A percentile compares a stretch with the other conserved stretches of the same genome.
Evolutionary conservation across 2,113 vertebrate species (phyloP).

Genomic region (Xiphias gladius): DNA sequence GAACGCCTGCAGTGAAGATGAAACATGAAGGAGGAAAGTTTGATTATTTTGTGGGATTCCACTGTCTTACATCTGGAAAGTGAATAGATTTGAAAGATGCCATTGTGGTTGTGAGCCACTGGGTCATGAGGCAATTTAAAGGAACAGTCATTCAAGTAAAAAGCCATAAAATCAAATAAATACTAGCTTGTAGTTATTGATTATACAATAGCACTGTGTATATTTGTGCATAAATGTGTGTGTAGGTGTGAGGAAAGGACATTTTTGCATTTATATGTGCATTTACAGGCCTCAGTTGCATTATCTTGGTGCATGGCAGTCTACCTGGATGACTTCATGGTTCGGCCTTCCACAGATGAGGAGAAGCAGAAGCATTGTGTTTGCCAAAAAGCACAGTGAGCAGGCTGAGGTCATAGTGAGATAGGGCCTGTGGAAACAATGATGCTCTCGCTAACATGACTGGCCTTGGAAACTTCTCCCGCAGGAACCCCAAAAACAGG

Average conservation of each 20-base stretch:
- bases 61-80: constrained; percentile 38
- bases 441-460: constrained; percentile 78
- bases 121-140: constrained; percentile 25
- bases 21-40: constrained; percentile 45
- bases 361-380: constrained; percentile 79
- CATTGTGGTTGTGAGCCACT: constrained; percentile 30
- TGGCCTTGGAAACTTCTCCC: constrained; percentile 68
- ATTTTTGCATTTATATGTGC: neutral
- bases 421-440: constrained; percentile 84
- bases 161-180: neutral
- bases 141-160: constrained; percentile 5
- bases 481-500: constrained; percentile 72
- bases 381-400: constrained; percentile 57
- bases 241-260: neutral
- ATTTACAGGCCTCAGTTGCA: neutral
- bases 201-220: no score
- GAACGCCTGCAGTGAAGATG: constrained; percentile 29
- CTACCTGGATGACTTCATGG: constrained; percentile 82
- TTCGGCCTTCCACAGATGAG: constrained; percentile 64
- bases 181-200: neutral
- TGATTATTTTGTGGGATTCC: constrained; percentile 36
- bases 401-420: constrained; percentile 83
- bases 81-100: constrained; percentile 44
- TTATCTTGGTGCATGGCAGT: constrained; percentile 53
- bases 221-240: neutral